phyloP scores from a whole-genome alignment of 2,888 invertebrate genomes.

The Synanthedon tipuliformis region DNA sequence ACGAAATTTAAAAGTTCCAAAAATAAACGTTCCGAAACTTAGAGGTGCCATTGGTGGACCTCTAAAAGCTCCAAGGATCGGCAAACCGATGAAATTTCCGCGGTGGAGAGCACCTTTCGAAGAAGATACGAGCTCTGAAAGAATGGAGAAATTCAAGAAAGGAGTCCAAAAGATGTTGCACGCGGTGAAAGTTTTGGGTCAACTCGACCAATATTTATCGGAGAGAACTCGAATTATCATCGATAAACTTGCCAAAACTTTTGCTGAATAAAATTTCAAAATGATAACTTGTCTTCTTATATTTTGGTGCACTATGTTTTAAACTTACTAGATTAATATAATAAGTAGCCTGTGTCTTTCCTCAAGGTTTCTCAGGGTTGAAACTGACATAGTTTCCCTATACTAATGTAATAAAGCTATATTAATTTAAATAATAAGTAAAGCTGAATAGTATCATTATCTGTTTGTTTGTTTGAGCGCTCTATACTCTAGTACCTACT shows the following conservation, averaged over 20 bases:
- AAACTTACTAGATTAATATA: neutral
- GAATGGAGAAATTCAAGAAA: constrained; percentile 54
- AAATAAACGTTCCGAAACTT: constrained; percentile 28
- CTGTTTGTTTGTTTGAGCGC: too few relatives aligned
- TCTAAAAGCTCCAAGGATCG: constrained; percentile 31
- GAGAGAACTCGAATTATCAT: constrained; percentile 51
- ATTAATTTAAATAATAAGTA: too few relatives aligned
- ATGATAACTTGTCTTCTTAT: too few relatives aligned
- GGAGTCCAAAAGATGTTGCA: constrained; percentile 55
- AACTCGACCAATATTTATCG: constrained; percentile 53
- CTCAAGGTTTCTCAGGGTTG: too few relatives aligned
- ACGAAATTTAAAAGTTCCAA: constrained; percentile 36
- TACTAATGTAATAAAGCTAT: too few relatives aligned
- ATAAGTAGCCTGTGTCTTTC: too few relatives aligned
- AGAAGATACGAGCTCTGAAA: constrained; percentile 48
- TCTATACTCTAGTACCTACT: too few relatives aligned
- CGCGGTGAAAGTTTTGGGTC: constrained; percentile 51
- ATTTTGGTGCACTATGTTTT: too few relatives aligned
- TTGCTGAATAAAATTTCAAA: constrained; percentile 28
- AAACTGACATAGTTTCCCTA: too few relatives aligned
- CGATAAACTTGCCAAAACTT: constrained; percentile 49
- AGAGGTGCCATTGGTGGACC: constrained; percentile 8
- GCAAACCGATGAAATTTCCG: constrained; percentile 25
- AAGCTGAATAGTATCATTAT: too few relatives aligned
- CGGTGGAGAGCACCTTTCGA: constrained; percentile 21